Base-by-base conservation (phyloP, 37 sponge, comb jelly and placozoan species). In the Chondrilla cf. caribensis region DNA sequence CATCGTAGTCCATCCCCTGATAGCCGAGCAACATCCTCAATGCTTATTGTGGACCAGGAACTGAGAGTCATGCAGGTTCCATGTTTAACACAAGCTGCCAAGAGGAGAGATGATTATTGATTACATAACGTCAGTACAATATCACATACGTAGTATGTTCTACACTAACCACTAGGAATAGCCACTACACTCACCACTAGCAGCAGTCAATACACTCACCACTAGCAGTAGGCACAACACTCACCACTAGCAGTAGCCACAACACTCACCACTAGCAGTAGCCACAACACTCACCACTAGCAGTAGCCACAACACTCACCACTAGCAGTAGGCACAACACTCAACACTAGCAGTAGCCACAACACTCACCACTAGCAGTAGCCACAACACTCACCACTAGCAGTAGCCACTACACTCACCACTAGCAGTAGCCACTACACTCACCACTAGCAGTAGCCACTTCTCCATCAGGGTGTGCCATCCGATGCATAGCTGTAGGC, bases 391-490 rank as follows among this genome's bases (percentile, higher is more conserved):
- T n/a, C 40, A 86, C 87, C 97, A 87, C 79, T 80, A 25, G 93
- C 95, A 41, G 88, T 97, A 21, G 93, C 97, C 19, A 39, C 31
- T 72, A 6, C 7, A n/a, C 15, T n/a, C 40, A 86, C 87, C 97
- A 87, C 79, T 80, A 25, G 93, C 95, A 41, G 88, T 97, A 21
- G 93, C 97, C 19, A 39, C 31, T 72, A 6, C 7, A n/a, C 15
- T n/a, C 40, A 86, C 87, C 97, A 87, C 79, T 80, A 25, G 93
- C 95, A 41, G 88, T 97, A 21, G 93, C 97, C 19, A 39, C 31
- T 72, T 97, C 97, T 7, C 95, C 95, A 39, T 94, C 88, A 26
- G 76, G 70, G 59, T 94, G 95, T 25, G 97, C 97, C 90, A 97
- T 82, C 32, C 83, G 47, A 22, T 97, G 97, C 82, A 94, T 78